phyloP scores from a whole-genome alignment of 2,797 vertebrate genomes.

The Acestrorhynchus altus region DNA sequence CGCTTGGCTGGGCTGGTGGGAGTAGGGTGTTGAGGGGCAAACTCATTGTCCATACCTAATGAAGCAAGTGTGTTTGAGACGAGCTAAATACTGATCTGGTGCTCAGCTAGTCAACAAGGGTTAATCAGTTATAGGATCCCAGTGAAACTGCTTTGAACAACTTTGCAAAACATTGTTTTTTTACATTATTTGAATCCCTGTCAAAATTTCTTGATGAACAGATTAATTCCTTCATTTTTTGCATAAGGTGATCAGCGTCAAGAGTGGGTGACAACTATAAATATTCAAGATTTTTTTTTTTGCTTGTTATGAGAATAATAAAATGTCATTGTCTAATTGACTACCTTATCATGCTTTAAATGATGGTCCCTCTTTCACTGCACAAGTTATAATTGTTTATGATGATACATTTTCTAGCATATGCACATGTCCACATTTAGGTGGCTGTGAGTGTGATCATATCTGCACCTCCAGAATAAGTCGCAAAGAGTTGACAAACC shows the following conservation, averaged over 20 bases:
- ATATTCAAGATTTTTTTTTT: neutral
- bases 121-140: constrained; percentile 9
- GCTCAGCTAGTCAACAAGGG: constrained; percentile 16
- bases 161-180: too few species aligned
- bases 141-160: neutral
- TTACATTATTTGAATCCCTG: too few species aligned
- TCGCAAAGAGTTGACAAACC: constrained; percentile 55
- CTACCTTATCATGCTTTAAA: neutral
- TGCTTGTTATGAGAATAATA: neutral
- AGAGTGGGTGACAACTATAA: neutral
- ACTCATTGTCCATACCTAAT: constrained; percentile 78
- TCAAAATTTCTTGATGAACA: too few species aligned
- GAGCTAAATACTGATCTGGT: constrained; percentile 47
- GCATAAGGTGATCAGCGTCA: too few species aligned
- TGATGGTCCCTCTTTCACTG: neutral
- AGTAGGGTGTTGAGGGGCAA: constrained; percentile 50
- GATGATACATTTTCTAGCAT: neutral
- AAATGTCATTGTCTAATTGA: neutral
- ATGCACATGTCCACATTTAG: neutral
- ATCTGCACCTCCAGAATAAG: constrained; percentile 55
- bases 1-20: constrained; percentile 51
- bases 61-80: constrained; percentile 70
- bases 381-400: neutral
- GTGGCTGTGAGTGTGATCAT: neutral
- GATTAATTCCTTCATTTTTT: too few species aligned